phyloP scores from a whole-genome alignment of 2,797 vertebrate species.

The Tinamus major region DNA sequence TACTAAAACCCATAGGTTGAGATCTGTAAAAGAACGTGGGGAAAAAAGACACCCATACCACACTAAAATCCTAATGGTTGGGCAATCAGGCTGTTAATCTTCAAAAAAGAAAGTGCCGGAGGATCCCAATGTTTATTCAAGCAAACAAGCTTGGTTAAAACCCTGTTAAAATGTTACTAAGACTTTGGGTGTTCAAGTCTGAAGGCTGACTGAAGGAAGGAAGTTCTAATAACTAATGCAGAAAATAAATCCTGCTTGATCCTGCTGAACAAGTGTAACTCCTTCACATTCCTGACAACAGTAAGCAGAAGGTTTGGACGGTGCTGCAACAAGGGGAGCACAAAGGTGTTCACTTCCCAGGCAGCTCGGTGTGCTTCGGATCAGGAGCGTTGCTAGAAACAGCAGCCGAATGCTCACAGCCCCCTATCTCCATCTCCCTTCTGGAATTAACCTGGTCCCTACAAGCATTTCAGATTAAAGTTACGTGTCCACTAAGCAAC shows the following conservation, averaged over 20 bases:
- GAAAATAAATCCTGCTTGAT: constrained; percentile 46
- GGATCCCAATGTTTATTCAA: constrained; percentile 59
- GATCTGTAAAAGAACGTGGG: neutral
- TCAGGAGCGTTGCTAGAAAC: neutral
- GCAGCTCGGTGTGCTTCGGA: neutral
- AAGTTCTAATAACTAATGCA: constrained; percentile 52
- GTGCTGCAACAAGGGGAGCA: neutral
- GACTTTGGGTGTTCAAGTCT: constrained; percentile 47
- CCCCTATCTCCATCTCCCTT: neutral
- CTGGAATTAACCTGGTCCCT: neutral
- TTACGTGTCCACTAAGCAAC: neutral
- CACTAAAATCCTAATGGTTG: neutral
- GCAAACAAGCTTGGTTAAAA: constrained; percentile 55
- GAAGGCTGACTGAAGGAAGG: constrained; percentile 4
- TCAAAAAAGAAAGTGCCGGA: constrained; percentile 32
- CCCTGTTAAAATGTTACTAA: constrained; percentile 65
- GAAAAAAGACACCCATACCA: neutral
- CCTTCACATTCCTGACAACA: neutral
- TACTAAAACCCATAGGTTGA: neutral
- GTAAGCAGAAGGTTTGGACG: neutral
- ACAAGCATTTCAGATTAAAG: neutral
- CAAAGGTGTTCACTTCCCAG: neutral
- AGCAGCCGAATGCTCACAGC: neutral
- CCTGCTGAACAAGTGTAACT: neutral
- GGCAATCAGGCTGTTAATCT: neutral